Percentiles rank a stretch among this genome's conserved stretches.
phyloP scores from a whole-genome alignment of 2,888 invertebrate species.

The Oscheius sp. region DNA sequence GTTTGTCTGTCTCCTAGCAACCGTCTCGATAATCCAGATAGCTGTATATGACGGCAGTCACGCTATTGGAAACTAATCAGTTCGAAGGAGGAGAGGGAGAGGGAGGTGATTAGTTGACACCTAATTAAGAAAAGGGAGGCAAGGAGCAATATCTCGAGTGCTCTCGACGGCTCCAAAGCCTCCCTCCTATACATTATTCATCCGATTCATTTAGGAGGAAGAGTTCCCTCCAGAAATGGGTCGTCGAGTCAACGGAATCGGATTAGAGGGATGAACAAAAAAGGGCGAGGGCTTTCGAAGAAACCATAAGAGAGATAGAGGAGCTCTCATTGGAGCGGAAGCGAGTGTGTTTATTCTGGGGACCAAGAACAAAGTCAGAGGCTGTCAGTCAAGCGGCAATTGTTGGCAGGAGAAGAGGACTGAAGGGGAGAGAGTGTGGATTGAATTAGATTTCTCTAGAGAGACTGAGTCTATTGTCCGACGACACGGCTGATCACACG shows the following conservation, averaged over 20 bases:
- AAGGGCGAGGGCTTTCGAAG: too few species aligned
- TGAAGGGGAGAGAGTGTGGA: neutral
- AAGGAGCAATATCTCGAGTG: neutral
- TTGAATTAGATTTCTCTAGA: slow-evolving; percentile 7
- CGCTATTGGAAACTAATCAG: slow-evolving; percentile 26
- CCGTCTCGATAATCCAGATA: slow-evolving; percentile 26
- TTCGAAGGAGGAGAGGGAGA: neutral
- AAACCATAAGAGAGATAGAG: neutral
- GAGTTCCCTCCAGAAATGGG: neutral
- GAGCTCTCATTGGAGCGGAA: neutral
- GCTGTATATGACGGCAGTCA: slow-evolving; percentile 5
- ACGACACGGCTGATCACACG: slow-evolving; percentile 17
- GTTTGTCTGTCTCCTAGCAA: slow-evolving; percentile 26
- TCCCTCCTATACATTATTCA: slow-evolving; percentile 10
- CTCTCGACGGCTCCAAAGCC: slow-evolving; percentile 1
- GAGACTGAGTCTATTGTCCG: neutral
- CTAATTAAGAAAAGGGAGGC: neutral
- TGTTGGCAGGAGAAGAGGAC: neutral
- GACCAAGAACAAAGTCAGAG: slow-evolving; percentile 16
- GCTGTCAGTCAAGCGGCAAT: slow-evolving; percentile 25
- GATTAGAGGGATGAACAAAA: too few species aligned
- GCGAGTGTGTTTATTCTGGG: slow-evolving; percentile 5
- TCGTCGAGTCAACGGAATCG: too few species aligned
- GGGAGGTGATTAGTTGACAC: neutral
- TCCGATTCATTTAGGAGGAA: neutral